Percentiles rank a stretch among this genome's conserved stretches.
phyloP scores from a whole-genome alignment of 1,140 invertebrate species.

The Sminthurides bifidus region DNA sequence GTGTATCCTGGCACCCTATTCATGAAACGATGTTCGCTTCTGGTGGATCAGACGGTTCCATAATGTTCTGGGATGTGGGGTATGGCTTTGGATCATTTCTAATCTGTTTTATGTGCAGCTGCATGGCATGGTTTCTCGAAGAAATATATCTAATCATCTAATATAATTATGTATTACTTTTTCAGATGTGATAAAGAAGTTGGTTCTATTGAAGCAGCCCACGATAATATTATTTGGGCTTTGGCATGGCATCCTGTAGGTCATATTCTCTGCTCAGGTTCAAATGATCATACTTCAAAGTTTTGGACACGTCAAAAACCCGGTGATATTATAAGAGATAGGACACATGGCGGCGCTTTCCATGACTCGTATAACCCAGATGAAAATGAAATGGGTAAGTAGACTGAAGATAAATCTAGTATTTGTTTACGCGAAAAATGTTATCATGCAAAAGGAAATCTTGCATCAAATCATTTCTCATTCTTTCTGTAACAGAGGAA shows the following conservation, averaged over 20 bases:
- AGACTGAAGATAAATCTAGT: background rate
- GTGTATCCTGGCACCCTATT: constrained; percentile 94
- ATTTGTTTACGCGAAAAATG: background rate
- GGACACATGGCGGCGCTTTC: constrained; percentile 36
- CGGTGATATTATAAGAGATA: constrained; percentile 95
- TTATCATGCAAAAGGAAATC: background rate
- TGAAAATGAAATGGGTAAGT: constrained; percentile 54
- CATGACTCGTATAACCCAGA: constrained; percentile 44
- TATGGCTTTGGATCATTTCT: constrained; percentile 42
- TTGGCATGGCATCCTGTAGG: constrained; percentile 98
- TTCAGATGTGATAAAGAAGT: constrained; percentile 91
- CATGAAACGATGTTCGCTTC: constrained; percentile 93
- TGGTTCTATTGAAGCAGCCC: constrained; percentile 92
- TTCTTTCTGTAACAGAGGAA: constrained; percentile 53
- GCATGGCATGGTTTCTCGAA: background rate
- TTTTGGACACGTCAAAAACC: constrained; percentile 99
- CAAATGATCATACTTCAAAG: constrained; percentile 95
- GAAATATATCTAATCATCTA: constrained; percentile 9
- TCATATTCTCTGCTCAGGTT: constrained; percentile 94
- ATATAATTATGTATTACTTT: constrained; percentile 28
- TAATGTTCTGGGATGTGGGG: constrained; percentile 98
- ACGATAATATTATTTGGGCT: constrained; percentile 98
- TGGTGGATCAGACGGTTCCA: constrained; percentile 92
- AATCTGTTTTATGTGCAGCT: background rate
- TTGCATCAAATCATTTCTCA: background rate